Base-by-base conservation (phyloP, 2,797 vertebrate genomes). In the Spinibarbus caldwelli region DNA sequence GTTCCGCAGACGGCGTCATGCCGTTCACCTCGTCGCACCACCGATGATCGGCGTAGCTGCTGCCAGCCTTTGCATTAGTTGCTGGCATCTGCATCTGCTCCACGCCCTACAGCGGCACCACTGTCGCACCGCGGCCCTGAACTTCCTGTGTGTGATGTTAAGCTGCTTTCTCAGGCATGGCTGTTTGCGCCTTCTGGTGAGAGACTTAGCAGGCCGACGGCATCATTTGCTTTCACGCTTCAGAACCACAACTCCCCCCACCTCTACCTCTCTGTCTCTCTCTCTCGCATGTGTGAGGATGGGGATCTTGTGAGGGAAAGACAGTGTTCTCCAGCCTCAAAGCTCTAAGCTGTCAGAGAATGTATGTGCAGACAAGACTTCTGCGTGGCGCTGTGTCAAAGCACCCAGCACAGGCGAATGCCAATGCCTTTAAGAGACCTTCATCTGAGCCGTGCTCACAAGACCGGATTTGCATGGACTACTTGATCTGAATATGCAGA, bases 111-210 rank as follows among this genome's bases (percentile, higher is more conserved):
- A 80, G 71, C 19, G 81, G 67, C 84, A 45, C 52, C 54, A 72
- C 38, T 73, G 79, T 82, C 3, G 41, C n/a, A 73, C 75, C 38
- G 49, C 17, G 38, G 68, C 78, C 80, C 67, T 85, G 84, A 83
- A 87, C 85, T 59, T 79, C 66, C 68, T 72, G 72, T 54, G 29
- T 71, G 86, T 82, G 21, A 57, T 68, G 67, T 75, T 76, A 78
- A 88, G 84, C 62, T 21, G 31, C 79, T 86, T 86, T 82, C 85
- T 85, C 85, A 70, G 1, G 57, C 88, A 70, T 85, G 87, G 88
- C 90, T 90, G 89, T 90, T 89, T 92, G 92, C 90, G 90, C 92
- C 92, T 91, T 92, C 93, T 93, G 91, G 92, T 93, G 88, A 86
- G 92, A 93, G 93, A 93, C 90, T 89, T 66, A 88, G 87, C 88